Evolutionary conservation across 2,888 invertebrate species (phyloP).

Genomic region (Chrysomela aeneicollis): DNA sequence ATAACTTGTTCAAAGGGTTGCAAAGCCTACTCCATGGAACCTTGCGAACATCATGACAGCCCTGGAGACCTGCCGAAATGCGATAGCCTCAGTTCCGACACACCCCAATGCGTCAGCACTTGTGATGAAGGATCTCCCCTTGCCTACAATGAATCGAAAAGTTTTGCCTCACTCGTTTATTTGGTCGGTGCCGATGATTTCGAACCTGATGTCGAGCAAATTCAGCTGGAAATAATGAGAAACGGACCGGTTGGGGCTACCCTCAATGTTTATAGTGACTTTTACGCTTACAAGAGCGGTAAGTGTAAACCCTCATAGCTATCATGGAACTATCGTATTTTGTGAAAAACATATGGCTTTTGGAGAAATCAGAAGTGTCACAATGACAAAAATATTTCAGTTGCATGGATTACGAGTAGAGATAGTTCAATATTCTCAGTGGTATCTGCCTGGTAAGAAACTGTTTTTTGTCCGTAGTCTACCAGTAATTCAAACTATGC

Average conservation of each 20-base stretch:
- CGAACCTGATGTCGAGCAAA: constrained; percentile 63
- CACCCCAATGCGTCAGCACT: constrained; percentile 21
- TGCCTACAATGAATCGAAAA: background rate
- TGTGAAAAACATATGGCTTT: too few relatives aligned
- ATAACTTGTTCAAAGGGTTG: constrained; percentile 32
- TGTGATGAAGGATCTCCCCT: constrained; percentile 37
- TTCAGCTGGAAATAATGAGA: constrained; percentile 77
- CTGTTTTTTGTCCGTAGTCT: too few relatives aligned
- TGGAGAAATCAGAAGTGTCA: too few relatives aligned
- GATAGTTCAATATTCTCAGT: too few relatives aligned
- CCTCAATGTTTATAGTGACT: constrained; percentile 83
- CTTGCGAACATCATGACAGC: constrained; percentile 32
- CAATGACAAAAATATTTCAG: too few relatives aligned
- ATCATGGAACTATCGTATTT: too few relatives aligned
- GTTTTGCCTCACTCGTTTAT: constrained; percentile 2
- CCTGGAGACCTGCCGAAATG: constrained; percentile 20
- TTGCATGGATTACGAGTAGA: too few relatives aligned
- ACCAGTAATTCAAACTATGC: too few relatives aligned
- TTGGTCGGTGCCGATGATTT: background rate
- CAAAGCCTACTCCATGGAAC: constrained; percentile 34
- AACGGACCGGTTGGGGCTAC: constrained; percentile 87
- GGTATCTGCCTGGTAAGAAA: too few relatives aligned
- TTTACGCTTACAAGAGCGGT: constrained; percentile 81
- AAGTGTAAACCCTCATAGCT: too few relatives aligned
- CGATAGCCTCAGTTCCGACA: background rate